phyloP scores from a whole-genome alignment of 2,113 vertebrate species.

The Thinocorus orbignyianus region DNA sequence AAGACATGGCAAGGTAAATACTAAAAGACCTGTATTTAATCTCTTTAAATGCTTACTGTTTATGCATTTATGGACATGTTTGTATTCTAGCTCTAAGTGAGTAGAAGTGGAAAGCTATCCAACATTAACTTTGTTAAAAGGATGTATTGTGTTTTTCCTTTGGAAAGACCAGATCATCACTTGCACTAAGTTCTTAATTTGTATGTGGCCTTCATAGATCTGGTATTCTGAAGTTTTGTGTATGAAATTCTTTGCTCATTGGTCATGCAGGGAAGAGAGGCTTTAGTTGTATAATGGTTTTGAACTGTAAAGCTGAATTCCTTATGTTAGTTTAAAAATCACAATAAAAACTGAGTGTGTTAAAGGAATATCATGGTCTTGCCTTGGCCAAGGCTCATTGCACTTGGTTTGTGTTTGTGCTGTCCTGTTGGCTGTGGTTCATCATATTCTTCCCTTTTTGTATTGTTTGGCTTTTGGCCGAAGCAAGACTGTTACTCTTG shows the following conservation, averaged over 20 bases:
- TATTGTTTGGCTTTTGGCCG: neutral
- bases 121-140: neutral
- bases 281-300: neutral
- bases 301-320: neutral
- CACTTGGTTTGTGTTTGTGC: accelerated
- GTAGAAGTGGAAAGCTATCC: neutral
- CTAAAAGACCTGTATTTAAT: neutral
- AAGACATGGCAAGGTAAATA: conserved; percentile 86
- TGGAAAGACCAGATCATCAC: neutral
- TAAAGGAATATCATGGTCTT: neutral
- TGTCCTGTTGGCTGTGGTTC: neutral
- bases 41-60: neutral
- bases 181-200: neutral
- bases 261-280: neutral
- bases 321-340: neutral
- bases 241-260: neutral
- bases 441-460: neutral
- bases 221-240: neutral
- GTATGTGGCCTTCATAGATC: neutral
- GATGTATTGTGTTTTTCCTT: neutral
- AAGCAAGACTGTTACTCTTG: neutral
- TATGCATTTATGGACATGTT: neutral
- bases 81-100: neutral
- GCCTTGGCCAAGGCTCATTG: neutral
- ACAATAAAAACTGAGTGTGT: neutral